Evolutionary conservation across 2,888 invertebrate genomes (phyloP), one percentile per base, ranked within the genome.

Genomic region (Brachynemurus nebulosus): DNA sequence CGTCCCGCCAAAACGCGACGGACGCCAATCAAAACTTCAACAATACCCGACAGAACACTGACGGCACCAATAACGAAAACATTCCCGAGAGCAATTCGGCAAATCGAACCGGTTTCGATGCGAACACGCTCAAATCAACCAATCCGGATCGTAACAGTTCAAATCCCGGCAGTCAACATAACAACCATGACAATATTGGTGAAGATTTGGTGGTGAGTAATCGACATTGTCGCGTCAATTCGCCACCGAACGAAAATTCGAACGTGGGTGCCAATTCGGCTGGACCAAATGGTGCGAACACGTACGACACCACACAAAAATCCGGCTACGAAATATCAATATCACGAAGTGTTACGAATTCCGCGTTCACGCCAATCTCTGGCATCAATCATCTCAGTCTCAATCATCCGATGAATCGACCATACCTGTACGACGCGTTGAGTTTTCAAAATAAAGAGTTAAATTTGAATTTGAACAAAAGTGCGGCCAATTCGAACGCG

Each of bases 331-430:
- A 73, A 58, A 66, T 71, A 9, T 60, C 66, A 7, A 63, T 68
- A 50, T 64, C 67, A 47, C 70, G 69, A 58, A 62, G 76, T 27
- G 75, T 76, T 53, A 81, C 83, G 46, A 86, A 84, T 56, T 86
- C 86, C 35, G 93, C 95, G 52, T 95, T 95, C 66, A 93, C 93
- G 49, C 93, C 93, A 33, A 91, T 93, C 61, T 92, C 85, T 59
- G 85, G 84, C 37, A 84, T 85, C 77, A 85, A 84, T 51, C 86
- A 84, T 60, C 68, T 84, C 55, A 78, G 83, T 49, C 58, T 79
- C 47, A 75, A 79, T 50, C 78, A 79, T 57, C 78, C 79, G 53
- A 67, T 80, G 57, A 77, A 78, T 56, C 70, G 85, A 61, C 84
- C 88, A 49, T 90, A 89, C 69, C 80, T 93, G 53, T 95, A 95